Conservation (phyloP, 2,113 vertebrate species). For the Oenanthe melanoleuca region DNA sequence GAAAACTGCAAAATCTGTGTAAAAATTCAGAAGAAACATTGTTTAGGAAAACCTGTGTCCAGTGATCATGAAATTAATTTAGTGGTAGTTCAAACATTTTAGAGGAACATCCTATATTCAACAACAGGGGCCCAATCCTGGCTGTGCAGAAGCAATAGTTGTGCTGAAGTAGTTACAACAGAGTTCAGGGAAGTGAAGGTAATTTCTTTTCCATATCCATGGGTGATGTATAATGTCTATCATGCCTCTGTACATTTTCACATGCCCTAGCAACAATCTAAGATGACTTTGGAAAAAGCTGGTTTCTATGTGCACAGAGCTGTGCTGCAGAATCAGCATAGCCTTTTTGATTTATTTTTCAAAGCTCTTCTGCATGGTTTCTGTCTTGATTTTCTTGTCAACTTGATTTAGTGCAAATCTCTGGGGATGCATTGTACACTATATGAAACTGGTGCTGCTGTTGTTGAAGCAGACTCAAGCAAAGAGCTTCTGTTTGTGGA, state of each 20-base stretch:
- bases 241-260: background rate
- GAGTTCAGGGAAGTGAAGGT: background rate
- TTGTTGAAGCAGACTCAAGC: background rate
- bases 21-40: background rate
- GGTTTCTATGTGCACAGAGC: background rate
- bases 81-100: background rate
- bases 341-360: conserved; percentile 24
- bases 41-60: background rate
- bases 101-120: background rate
- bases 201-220: background rate
- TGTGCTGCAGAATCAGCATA: background rate
- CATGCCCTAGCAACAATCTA: background rate
- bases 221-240: background rate
- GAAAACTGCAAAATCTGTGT: background rate
- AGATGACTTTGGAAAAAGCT: background rate
- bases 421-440: background rate
- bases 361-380: conserved; percentile 25
- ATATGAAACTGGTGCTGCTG: background rate
- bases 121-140: background rate
- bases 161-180: background rate
- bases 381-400: conserved; percentile 49
- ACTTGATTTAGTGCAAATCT: conserved; percentile 41
- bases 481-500: conserved; percentile 18
- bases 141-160: background rate
- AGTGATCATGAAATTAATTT: background rate